A percentile compares a stretch with the other conserved stretches of the same genome.
These are phyloP conservation scores for Pterophyllum scalare DNA, from an alignment of 2,113 vertebrate species.

Conservation along the genomic window DNA sequence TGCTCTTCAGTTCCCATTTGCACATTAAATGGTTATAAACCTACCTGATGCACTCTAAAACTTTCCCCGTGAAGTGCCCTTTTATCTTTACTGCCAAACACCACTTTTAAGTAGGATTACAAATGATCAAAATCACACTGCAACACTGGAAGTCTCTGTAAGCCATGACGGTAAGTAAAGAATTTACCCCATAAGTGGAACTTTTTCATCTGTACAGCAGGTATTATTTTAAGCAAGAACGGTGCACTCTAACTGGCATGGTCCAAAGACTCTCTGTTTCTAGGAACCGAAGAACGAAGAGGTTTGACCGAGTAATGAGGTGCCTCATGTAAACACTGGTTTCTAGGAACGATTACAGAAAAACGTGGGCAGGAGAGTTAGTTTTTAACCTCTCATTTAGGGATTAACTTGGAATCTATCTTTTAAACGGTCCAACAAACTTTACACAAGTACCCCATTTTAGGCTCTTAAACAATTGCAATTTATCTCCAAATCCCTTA, in stretches of 20 bases:
- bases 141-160: slow-evolving; percentile 3
- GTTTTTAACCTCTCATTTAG: slow-evolving; percentile 48
- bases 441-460: background rate
- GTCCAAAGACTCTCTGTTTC: slow-evolving; percentile 11
- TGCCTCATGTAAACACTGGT: slow-evolving; percentile 15
- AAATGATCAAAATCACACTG: slow-evolving; percentile 18
- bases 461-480: background rate
- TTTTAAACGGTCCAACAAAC: slow-evolving; percentile 6
- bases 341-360: slow-evolving; percentile 35
- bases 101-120: slow-evolving; percentile 16
- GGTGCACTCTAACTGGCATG: background rate
- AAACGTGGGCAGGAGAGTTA: slow-evolving; percentile 2
- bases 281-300: slow-evolving; percentile 20
- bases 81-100: background rate
- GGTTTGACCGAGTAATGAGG: slow-evolving; percentile 1
- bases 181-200: background rate
- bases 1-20: background rate
- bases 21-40: background rate
- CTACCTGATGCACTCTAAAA: background rate
- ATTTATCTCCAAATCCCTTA: background rate
- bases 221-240: slow-evolving; percentile 19
- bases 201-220: background rate
- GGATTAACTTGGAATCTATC: slow-evolving; percentile 49
- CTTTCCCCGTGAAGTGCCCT: background rate
- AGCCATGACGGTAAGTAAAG: background rate